These are phyloP conservation scores for Petrosia ficiformis DNA, from an alignment of 37 sponge, comb jelly and placozoan species.

Conservation along the genomic window DNA sequence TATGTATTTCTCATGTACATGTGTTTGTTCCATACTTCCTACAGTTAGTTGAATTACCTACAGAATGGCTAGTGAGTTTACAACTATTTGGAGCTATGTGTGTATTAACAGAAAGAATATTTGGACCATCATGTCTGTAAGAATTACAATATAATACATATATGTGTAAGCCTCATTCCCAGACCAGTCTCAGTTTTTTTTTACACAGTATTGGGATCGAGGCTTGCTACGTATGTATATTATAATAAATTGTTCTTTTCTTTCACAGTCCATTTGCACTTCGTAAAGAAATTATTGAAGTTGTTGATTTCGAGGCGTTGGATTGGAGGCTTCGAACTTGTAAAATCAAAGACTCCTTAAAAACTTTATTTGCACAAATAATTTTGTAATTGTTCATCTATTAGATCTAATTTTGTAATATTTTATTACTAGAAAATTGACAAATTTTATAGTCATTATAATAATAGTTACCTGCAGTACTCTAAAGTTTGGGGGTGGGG, in stretches of 20 bases:
- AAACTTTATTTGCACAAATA: constrained; percentile 25
- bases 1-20: no score
- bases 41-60: constrained; percentile 19
- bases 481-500: no score
- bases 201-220: neutral
- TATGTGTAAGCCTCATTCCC: no score
- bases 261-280: neutral
- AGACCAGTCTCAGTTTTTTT: no score
- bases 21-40: no score
- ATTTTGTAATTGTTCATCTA: constrained; percentile 3
- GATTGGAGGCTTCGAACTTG: constrained; percentile 72
- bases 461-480: no score
- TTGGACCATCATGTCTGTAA: constrained; percentile 42
- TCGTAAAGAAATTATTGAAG: constrained; percentile 61
- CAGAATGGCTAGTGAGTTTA: constrained; percentile 4
- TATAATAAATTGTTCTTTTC: neutral
- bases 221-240: neutral
- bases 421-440: no score
- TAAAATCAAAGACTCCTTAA: constrained; percentile 26
- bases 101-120: constrained; percentile 55
- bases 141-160: no score
- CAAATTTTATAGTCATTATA: no score
- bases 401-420: no score
- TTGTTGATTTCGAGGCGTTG: constrained; percentile 72
- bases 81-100: constrained; percentile 60